A percentile compares a stretch with the other conserved stretches of the same genome.
phyloP scores from a whole-genome alignment of 2,888 invertebrate genomes.

The Glyphotaelius pellucidus region DNA sequence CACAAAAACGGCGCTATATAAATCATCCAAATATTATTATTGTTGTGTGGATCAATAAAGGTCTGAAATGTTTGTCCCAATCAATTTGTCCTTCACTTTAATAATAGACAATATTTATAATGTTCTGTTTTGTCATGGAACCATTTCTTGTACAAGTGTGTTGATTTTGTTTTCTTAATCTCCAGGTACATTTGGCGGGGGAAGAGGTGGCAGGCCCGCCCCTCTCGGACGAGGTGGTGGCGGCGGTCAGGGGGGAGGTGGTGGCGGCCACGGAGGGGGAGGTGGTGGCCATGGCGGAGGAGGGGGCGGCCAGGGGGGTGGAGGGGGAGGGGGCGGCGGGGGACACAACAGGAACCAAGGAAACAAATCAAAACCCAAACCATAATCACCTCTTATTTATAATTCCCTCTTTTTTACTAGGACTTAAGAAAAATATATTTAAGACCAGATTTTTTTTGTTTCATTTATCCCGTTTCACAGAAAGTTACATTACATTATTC shows the following conservation, averaged over 20 bases:
- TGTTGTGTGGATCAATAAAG: too few species aligned
- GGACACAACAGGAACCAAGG: slow-evolving; percentile 71
- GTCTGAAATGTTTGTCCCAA: too few species aligned
- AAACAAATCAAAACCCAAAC: slow-evolving; percentile 69
- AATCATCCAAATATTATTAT: too few species aligned
- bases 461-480: not conserved
- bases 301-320: slow-evolving; percentile 66
- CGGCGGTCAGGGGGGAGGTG: slow-evolving; percentile 67
- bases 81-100: too few species aligned
- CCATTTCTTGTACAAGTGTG: not conserved
- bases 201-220: slow-evolving; percentile 75
- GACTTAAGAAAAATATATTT: slow-evolving; percentile 47
- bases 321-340: slow-evolving; percentile 67
- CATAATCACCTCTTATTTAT: slow-evolving; percentile 37
- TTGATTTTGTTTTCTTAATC: slow-evolving; percentile 8
- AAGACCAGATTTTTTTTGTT: slow-evolving; percentile 25
- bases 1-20: too few species aligned
- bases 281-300: slow-evolving; percentile 59
- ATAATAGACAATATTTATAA: too few species aligned
- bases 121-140: not conserved
- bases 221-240: slow-evolving; percentile 77
- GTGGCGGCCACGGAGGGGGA: not conserved
- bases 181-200: slow-evolving; percentile 78
- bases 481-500: not conserved
- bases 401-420: slow-evolving; percentile 19